Evolutionary conservation across 2,113 vertebrate genomes (phyloP).

Genomic region (Pandion haliaetus): DNA sequence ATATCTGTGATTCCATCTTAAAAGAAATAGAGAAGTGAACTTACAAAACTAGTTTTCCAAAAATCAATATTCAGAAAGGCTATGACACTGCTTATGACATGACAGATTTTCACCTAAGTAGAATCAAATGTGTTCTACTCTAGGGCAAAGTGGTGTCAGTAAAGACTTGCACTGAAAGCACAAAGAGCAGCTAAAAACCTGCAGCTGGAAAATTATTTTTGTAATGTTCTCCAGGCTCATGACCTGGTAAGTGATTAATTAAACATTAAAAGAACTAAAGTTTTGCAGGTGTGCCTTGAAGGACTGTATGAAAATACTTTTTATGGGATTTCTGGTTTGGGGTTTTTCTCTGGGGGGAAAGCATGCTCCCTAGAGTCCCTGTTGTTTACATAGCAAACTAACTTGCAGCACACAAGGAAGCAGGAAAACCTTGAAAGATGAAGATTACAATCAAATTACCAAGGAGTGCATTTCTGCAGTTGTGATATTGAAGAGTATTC

Average conservation of each 20-base stretch:
- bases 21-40: conserved; percentile 4
- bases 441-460: neutral
- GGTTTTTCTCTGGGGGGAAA: neutral
- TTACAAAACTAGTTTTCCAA: neutral
- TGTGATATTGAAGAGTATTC: neutral
- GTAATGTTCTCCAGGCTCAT: neutral
- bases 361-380: neutral
- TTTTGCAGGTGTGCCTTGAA: neutral
- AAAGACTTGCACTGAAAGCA: neutral
- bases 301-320: neutral
- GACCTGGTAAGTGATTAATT: conserved; percentile 9
- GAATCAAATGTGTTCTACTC: neutral
- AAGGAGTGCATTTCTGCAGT: neutral
- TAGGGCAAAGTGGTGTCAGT: neutral
- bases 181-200: neutral
- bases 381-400: neutral
- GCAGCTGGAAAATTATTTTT: neutral
- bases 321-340: neutral
- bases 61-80: neutral
- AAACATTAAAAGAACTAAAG: neutral
- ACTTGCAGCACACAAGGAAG: neutral
- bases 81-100: neutral
- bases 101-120: neutral
- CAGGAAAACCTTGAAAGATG: neutral
- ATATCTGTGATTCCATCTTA: conserved; percentile 17